A percentile compares a stretch with the other conserved stretches of the same genome.
These are phyloP conservation scores for Agriopis aurantiaria DNA, from an alignment of 2,888 invertebrate species.

Conservation along the genomic window DNA sequence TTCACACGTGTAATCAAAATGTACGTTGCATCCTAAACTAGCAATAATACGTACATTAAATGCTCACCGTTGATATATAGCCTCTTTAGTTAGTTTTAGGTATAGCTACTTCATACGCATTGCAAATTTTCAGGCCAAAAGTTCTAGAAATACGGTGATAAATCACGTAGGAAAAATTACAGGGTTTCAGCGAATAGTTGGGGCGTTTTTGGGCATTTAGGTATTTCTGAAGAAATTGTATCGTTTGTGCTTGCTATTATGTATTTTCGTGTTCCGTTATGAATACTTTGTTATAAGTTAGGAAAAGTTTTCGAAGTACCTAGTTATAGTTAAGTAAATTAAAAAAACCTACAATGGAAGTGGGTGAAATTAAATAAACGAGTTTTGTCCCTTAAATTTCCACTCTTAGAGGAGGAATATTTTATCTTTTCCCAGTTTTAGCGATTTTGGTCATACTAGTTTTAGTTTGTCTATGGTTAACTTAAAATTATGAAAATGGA, in stretches of 20 bases:
- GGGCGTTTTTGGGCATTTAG: conserved; percentile 12
- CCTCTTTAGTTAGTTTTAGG: conserved; percentile 38
- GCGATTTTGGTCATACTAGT: too few species aligned
- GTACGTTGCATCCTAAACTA: conserved; percentile 14
- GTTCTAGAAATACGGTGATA: conserved; percentile 43
- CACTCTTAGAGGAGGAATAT: too few species aligned
- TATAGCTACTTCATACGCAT: conserved; percentile 55
- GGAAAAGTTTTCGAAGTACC: too few species aligned
- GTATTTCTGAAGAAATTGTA: conserved; percentile 7
- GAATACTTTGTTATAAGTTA: too few species aligned
- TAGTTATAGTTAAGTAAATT: too few species aligned
- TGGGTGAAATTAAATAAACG: too few species aligned
- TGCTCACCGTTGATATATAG: conserved; percentile 45
- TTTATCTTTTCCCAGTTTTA: too few species aligned
- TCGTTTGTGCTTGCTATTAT: conserved; percentile 9
- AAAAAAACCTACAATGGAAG: too few species aligned
- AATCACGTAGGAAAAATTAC: conserved; percentile 49
- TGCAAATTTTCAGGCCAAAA: conserved; percentile 56
- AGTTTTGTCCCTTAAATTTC: too few species aligned
- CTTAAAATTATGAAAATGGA: too few species aligned
- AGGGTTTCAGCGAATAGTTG: conserved; percentile 37
- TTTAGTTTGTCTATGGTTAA: too few species aligned
- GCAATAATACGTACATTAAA: conserved; percentile 46
- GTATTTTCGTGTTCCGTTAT: too few species aligned
- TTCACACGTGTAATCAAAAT: conserved; percentile 9